These are phyloP conservation scores for Lepus europaeus DNA, from an alignment of 2,113 vertebrate species.

Conservation along the genomic window DNA sequence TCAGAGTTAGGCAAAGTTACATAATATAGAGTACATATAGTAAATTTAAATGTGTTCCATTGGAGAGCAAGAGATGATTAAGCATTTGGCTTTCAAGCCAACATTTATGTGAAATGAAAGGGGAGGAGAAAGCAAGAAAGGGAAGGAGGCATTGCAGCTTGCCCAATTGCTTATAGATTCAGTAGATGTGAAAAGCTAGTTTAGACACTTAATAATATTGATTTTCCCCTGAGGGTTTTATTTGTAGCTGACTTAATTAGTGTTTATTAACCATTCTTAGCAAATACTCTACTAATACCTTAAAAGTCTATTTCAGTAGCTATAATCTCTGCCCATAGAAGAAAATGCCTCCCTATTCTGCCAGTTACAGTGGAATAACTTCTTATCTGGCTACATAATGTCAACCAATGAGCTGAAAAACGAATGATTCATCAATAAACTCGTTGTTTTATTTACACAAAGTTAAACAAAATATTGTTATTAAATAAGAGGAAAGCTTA, in stretches of 20 bases:
- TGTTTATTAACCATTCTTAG: conserved; percentile 71
- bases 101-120: conserved; percentile 39
- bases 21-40: background rate
- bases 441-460: conserved; percentile 7
- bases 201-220: conserved; percentile 80
- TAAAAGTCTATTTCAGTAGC: conserved; percentile 62
- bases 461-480: conserved; percentile 49
- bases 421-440: conserved; percentile 31
- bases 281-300: conserved; percentile 68
- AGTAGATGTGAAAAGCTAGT: conserved; percentile 64
- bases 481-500: no score
- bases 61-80: background rate
- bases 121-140: background rate
- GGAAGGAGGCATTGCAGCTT: background rate
- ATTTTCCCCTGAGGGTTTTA: conserved; percentile 63
- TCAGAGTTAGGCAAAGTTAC: background rate
- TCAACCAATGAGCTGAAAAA: conserved; percentile 48
- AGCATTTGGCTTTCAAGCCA: background rate
- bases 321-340: conserved; percentile 47
- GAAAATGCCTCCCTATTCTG: background rate
- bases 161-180: conserved; percentile 8
- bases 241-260: conserved; percentile 75
- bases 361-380: conserved; percentile 34
- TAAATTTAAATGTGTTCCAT: background rate
- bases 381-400: conserved; percentile 42